A percentile compares a stretch with the other conserved stretches of the same genome.
phyloP scores from a whole-genome alignment of 2,113 vertebrate genomes.

The Psammodynastes pulverulentus region DNA sequence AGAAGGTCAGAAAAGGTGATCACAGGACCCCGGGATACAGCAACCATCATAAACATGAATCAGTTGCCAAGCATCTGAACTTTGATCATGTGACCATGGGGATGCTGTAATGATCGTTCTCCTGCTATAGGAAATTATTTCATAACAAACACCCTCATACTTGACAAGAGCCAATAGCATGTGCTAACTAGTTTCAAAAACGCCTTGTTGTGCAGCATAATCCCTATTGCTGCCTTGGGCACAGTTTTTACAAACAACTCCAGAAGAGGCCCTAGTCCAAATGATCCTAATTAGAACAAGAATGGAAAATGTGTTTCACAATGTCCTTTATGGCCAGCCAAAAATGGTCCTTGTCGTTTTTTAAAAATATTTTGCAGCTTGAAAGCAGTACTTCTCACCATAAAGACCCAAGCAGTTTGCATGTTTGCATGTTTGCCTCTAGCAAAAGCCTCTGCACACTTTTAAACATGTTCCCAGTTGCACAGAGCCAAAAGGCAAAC shows the following conservation, averaged over 20 bases:
- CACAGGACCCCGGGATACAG: background rate
- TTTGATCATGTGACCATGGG: background rate
- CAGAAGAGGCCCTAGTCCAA: background rate
- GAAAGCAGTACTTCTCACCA: background rate
- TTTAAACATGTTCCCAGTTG: background rate
- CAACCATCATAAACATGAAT: background rate
- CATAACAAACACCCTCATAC: background rate
- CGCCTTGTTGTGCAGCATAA: background rate
- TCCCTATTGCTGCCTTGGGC: background rate
- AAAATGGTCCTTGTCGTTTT: background rate
- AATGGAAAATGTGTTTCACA: background rate
- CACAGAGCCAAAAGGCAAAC: background rate
- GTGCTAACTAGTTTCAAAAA: background rate
- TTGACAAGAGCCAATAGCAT: background rate
- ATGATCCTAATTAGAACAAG: background rate
- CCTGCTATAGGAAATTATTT: background rate
- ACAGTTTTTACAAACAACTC: background rate
- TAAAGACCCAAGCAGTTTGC: background rate
- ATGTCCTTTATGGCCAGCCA: background rate
- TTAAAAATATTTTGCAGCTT: background rate
- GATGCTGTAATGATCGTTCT: background rate
- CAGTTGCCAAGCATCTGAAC: background rate
- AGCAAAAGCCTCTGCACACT: background rate
- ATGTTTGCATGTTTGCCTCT: background rate
- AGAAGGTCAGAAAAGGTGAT: background rate